Evolutionary conservation across 2,888 invertebrate species (phyloP).

Genomic region (Diarsia dahlii): DNA sequence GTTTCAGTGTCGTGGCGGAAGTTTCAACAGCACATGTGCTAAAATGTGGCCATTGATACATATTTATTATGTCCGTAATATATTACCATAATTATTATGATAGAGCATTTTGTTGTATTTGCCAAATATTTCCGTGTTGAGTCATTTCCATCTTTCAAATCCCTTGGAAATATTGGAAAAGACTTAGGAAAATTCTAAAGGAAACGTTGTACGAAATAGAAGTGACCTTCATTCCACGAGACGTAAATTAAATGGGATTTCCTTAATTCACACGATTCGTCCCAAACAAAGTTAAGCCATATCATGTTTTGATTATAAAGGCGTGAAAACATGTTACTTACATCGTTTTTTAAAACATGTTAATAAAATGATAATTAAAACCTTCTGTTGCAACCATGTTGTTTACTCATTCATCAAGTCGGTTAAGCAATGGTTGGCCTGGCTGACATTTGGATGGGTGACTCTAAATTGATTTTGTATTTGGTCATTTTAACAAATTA

Average conservation of each 20-base stretch:
- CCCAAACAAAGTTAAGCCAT: background rate
- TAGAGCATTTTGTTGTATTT: constrained; percentile 19
- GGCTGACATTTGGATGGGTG: constrained; percentile 22
- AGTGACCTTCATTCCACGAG: background rate
- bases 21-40: constrained; percentile 51
- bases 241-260: background rate
- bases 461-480: constrained; percentile 28
- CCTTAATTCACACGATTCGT: background rate
- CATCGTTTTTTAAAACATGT: constrained; percentile 36
- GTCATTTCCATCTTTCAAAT: background rate
- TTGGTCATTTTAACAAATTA: constrained; percentile 16
- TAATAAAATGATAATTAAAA: constrained; percentile 54
- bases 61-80: constrained; percentile 49
- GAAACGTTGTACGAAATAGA: background rate
- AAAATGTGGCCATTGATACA: constrained; percentile 59
- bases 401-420: constrained; percentile 44
- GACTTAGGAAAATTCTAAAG: background rate
- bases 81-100: constrained; percentile 37
- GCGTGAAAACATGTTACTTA: constrained; percentile 26
- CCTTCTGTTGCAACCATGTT: constrained; percentile 53
- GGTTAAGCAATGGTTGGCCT: constrained; percentile 44
- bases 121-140: background rate
- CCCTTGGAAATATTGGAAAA: background rate
- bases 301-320: constrained; percentile 31
- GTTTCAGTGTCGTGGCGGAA: constrained; percentile 62